These are phyloP conservation scores for Colius striatus DNA, from an alignment of 2,113 vertebrate genomes.

Conservation along the genomic window DNA sequence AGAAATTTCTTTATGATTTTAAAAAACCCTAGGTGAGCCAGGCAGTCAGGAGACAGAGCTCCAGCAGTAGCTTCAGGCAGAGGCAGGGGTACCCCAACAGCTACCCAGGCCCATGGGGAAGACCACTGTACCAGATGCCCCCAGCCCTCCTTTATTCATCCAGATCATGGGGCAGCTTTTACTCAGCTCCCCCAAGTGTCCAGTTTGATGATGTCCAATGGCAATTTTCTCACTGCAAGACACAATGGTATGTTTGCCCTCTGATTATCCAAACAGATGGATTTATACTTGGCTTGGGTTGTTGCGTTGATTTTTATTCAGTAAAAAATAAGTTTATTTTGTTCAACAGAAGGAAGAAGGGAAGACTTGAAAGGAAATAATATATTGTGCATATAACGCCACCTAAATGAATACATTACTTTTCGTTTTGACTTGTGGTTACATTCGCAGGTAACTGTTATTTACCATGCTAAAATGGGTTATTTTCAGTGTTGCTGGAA, in stretches of 20 bases:
- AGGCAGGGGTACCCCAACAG: background rate
- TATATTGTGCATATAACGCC: background rate
- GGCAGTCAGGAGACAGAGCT: background rate
- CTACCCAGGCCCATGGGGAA: background rate
- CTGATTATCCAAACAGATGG: background rate
- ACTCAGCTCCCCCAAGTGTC: background rate
- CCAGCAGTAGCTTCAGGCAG: rapidly evolving
- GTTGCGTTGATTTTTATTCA: background rate
- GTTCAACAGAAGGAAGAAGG: background rate
- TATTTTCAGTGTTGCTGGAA: slow-evolving; percentile 22
- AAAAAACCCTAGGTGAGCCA: background rate
- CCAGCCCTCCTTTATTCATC: background rate
- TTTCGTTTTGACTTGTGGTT: slow-evolving; percentile 34
- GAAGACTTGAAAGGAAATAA: background rate
- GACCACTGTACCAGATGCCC: background rate
- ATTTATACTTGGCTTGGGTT: background rate
- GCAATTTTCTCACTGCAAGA: background rate
- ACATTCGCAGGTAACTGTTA: background rate
- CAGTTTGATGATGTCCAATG: background rate
- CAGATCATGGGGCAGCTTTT: background rate
- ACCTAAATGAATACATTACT: background rate
- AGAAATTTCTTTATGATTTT: background rate
- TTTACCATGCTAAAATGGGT: background rate
- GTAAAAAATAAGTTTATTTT: background rate
- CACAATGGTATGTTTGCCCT: rapidly evolving